Evolutionary conservation across 2,113 vertebrate species (phyloP), one percentile per base, ranked within the genome.

Genomic region (Aptenodytes forsteri): DNA sequence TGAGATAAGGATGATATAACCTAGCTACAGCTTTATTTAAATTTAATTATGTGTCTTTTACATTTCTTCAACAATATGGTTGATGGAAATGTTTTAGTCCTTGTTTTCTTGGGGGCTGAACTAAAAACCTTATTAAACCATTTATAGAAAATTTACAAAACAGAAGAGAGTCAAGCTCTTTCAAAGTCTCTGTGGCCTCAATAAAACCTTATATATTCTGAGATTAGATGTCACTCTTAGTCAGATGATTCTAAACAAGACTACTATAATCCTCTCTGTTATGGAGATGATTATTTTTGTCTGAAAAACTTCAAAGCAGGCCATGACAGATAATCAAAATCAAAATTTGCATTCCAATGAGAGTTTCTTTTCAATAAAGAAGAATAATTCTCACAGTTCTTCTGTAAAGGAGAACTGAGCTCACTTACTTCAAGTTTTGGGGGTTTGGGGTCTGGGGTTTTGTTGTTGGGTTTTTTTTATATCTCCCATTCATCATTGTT

Each of bases 281-380:
- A 98, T 98, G 98, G 97, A 98, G 98, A 98, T 98, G 98, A 97
- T 98, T 98, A 98, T 98, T 98, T 98, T 98, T 98, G 98, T 98
- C 98, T 98, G 98, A 97, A 98, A 98, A 98, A 98, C 98, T 99
- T 98, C 98, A 99, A 98, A 98, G 98, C 97, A 96, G 94, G 76
- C 98, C 94, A 62, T 98, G 98, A 98, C 98, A 98, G 98, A 98
- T 98, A 98, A 98, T 98, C 97, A 98, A 98, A 98, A 99, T 98
- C 95, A 98, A 98, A 98, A 98, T 98, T 98, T 98, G 98, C 98
- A 98, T 98, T 98, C 98, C 98, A 99, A 98, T 98, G 94, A 98
- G 97, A 97, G 97, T 91, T 96, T 94, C 86, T 98, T 98, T 98
- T 97, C 95, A 96, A 94, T 93, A 97, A 95, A 97, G 98, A 97